Conservation (phyloP, 2,113 vertebrate genomes). For the Ictidomys tridecemlineatus region DNA sequence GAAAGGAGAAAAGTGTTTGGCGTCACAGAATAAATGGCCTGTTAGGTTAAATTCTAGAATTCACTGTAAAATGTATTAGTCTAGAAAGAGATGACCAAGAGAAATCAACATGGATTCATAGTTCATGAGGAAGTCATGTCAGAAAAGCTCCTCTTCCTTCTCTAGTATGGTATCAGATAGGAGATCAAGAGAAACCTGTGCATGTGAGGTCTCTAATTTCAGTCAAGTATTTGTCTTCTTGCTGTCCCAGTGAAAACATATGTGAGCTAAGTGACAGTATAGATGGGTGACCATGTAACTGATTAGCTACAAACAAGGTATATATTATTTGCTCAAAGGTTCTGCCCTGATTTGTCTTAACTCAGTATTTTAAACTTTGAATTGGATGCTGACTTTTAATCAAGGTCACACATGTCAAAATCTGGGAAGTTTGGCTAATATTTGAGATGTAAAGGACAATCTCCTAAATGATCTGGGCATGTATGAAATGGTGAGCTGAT, state of each 20-base stretch:
- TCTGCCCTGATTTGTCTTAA: neutral
- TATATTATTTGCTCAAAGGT: neutral
- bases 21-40: neutral
- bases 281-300: neutral
- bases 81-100: neutral
- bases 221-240: neutral
- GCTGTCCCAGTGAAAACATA: neutral
- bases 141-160: neutral
- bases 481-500: neutral
- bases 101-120: neutral
- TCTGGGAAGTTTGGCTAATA: neutral
- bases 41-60: slow-evolving; percentile 25
- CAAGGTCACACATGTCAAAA: neutral
- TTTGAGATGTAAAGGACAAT: neutral
- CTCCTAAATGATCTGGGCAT: neutral
- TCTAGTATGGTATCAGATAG: neutral
- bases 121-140: neutral
- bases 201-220: neutral
- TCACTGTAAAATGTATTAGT: neutral
- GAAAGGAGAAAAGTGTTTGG: neutral
- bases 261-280: too few relatives aligned
- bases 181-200: neutral
- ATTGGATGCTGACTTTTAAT: neutral
- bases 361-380: neutral
- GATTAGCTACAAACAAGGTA: neutral